Evolutionary conservation across 2,888 invertebrate species (phyloP).

Genomic region (Apamea sordens): DNA sequence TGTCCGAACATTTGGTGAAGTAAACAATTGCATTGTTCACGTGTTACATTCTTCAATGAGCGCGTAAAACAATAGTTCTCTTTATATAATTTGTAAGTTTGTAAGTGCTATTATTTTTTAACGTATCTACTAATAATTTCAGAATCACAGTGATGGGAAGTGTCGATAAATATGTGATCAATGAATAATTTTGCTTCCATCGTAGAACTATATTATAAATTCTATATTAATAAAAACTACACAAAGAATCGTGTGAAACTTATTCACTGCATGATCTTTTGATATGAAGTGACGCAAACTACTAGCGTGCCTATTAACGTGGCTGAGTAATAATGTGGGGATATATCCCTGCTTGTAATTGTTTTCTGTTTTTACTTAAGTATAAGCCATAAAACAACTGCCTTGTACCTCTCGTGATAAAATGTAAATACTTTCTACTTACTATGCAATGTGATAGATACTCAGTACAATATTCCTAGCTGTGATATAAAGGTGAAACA

Average conservation of each 20-base stretch:
- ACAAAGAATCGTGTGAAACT: not conserved
- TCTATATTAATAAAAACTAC: not conserved
- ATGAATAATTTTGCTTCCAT: not conserved
- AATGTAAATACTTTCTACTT: constrained; percentile 28
- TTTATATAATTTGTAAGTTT: constrained; percentile 43
- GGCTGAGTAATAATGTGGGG: constrained; percentile 6
- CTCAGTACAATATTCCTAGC: constrained; percentile 74
- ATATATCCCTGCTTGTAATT: constrained; percentile 1
- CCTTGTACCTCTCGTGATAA: constrained; percentile 25
- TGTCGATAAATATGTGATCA: not conserved
- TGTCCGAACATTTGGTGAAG: constrained; percentile 1
- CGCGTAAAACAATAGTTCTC: constrained; percentile 31
- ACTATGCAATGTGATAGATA: constrained; percentile 58
- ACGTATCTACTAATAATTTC: constrained; percentile 1
- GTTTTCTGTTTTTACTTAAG: constrained; percentile 5
- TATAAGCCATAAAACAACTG: not conserved
- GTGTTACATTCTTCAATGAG: constrained; percentile 14
- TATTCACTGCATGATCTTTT: not conserved
- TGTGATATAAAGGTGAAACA: constrained; percentile 70
- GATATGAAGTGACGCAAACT: not conserved
- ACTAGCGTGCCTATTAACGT: not conserved
- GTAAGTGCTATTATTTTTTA: constrained; percentile 29
- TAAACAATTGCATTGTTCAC: constrained; percentile 16
- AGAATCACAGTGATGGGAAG: constrained; percentile 41
- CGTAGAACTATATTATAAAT: not conserved